phyloP scores from a whole-genome alignment of 2,888 invertebrate species.

The Phorcus lineatus region DNA sequence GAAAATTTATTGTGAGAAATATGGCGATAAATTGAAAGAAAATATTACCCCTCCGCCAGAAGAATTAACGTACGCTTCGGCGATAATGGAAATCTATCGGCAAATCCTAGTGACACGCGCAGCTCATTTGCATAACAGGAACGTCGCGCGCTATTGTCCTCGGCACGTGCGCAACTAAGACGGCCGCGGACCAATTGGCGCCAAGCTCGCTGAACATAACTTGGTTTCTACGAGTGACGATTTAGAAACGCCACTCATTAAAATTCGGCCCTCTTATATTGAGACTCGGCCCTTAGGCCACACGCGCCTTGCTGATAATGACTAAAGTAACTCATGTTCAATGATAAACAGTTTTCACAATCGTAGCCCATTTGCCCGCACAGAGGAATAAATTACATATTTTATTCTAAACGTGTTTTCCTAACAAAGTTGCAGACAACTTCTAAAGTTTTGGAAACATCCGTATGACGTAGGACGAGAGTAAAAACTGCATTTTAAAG shows the following conservation, averaged over 20 bases:
- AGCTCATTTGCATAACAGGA: constrained; percentile 60
- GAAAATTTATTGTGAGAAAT: constrained; percentile 9
- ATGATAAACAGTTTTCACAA: not conserved
- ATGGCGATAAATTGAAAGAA: not conserved
- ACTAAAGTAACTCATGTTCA: not conserved
- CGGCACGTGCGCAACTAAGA: constrained; percentile 42
- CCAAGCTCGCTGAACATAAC: constrained; percentile 1
- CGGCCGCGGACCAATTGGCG: constrained; percentile 22
- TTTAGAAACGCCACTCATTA: constrained; percentile 21
- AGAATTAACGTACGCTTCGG: constrained; percentile 27
- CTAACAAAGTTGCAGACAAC: no score
- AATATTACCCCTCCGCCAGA: constrained; percentile 12
- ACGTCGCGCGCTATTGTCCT: constrained; percentile 46
- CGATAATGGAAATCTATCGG: constrained; percentile 33
- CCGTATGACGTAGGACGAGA: no score
- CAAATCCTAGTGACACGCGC: constrained; percentile 49
- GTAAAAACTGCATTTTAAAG: no score
- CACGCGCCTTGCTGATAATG: constrained; percentile 1
- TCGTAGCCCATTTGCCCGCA: not conserved
- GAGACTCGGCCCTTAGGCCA: not conserved
- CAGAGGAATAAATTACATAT: no score
- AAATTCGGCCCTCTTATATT: constrained; percentile 11
- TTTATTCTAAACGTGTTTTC: no score
- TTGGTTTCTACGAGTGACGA: constrained; percentile 18
- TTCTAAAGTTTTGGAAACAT: no score